These are phyloP conservation scores for Rhingia rostrata DNA, from an alignment of 2,888 invertebrate species.

Conservation along the genomic window DNA sequence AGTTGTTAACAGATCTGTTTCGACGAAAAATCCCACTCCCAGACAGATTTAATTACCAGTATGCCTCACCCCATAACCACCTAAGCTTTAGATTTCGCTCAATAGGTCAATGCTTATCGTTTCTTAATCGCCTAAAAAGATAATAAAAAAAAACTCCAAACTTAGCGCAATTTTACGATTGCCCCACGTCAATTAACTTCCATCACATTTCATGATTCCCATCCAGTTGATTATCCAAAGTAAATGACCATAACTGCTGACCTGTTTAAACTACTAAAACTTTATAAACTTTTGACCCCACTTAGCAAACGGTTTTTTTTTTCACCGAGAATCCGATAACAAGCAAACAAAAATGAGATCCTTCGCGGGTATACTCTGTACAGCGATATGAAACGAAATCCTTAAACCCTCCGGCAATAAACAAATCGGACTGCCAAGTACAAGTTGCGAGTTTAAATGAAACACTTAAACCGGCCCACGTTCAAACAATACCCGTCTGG, in stretches of 20 bases:
- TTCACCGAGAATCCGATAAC: constrained; percentile 2
- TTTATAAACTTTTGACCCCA: constrained; percentile 28
- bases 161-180: constrained; percentile 19
- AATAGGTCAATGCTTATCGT: too few species aligned
- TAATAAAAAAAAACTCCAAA: not conserved
- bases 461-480: constrained; percentile 39
- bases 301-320: constrained; percentile 14
- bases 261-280: constrained; percentile 29
- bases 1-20: too few species aligned
- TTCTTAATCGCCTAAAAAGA: too few species aligned
- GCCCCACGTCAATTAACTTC: constrained; percentile 1
- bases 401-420: constrained; percentile 50
- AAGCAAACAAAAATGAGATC: not conserved
- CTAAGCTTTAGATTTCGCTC: too few species aligned
- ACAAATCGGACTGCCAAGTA: constrained; percentile 51
- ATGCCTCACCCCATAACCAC: too few species aligned
- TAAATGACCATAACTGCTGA: constrained; percentile 39
- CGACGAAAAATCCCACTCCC: too few species aligned
- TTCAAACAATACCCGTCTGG: not conserved
- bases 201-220: not conserved
- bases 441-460: constrained; percentile 72
- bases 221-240: constrained; percentile 5
- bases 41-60: too few species aligned
- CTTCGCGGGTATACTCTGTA: not conserved
- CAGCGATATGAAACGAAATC: not conserved